phyloP scores from a whole-genome alignment of 2,888 invertebrate genomes.

The Scaptomyza parva region DNA sequence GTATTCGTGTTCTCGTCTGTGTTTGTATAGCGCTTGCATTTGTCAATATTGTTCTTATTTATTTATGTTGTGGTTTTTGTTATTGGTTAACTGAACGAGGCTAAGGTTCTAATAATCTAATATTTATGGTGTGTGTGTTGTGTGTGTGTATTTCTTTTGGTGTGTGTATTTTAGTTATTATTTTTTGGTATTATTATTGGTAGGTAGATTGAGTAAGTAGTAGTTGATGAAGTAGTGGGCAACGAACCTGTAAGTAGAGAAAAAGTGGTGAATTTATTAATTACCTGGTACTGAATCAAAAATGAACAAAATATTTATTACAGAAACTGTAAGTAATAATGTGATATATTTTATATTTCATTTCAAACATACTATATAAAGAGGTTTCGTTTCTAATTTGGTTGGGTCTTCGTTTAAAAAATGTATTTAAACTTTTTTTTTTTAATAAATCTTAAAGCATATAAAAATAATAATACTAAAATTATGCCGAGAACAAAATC shows the following conservation, averaged over 20 bases:
- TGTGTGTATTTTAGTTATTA: slow-evolving; percentile 37
- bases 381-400: no score
- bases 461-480: no score
- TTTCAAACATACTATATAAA: no score
- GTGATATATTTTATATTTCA: no score
- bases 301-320: background rate
- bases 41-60: slow-evolving; percentile 24
- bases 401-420: no score
- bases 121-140: slow-evolving; percentile 18
- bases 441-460: no score
- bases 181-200: slow-evolving; percentile 42
- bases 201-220: slow-evolving; percentile 49
- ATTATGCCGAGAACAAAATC: no score
- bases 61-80: background rate
- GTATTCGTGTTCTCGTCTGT: slow-evolving; percentile 27
- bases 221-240: slow-evolving; percentile 45
- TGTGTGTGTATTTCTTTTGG: slow-evolving; percentile 27
- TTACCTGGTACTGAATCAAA: background rate
- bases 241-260: slow-evolving; percentile 70
- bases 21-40: slow-evolving; percentile 47
- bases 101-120: slow-evolving; percentile 16
- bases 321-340: no score
- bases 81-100: slow-evolving; percentile 18
- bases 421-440: no score
- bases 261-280: background rate